Conservation (phyloP, 2,797 vertebrate genomes). For the Ibycter americanus region DNA sequence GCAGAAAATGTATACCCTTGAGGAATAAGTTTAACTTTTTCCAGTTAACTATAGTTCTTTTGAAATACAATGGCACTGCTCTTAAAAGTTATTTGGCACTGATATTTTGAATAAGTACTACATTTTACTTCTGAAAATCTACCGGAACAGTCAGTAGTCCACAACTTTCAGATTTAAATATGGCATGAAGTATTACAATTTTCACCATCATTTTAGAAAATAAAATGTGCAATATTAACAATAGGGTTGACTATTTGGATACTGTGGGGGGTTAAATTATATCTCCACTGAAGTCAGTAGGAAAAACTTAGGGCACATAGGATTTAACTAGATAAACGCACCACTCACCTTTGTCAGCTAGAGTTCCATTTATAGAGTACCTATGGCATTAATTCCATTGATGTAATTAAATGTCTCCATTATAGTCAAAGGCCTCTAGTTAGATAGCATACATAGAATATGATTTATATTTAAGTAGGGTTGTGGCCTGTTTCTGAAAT, state of each 20-base stretch:
- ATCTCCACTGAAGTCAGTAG: not conserved
- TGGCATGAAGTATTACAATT: not conserved
- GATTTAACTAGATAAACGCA: not conserved
- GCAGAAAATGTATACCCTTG: not conserved
- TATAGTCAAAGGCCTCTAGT: not conserved
- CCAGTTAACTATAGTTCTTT: not conserved
- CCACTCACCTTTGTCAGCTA: not conserved
- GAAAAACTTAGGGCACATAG: not conserved
- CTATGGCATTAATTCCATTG: not conserved
- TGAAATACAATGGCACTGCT: not conserved
- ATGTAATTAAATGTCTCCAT: not conserved
- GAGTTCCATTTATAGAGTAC: not conserved
- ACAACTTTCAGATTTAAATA: not conserved
- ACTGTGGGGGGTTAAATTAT: not conserved
- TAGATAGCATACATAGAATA: not conserved
- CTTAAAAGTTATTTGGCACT: not conserved
- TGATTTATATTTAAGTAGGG: not conserved
- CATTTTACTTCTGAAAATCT: not conserved
- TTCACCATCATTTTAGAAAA: not conserved
- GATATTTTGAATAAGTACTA: not conserved
- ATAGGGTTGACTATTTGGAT: not conserved
- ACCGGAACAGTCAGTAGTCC: not conserved
- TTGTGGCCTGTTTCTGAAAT: not conserved
- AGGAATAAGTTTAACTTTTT: not conserved
- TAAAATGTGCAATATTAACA: not conserved